Percentiles rank a stretch among this genome's conserved stretches.
These are phyloP conservation scores for Danio aesculapii DNA, from an alignment of 2,797 vertebrate genomes.

Conservation along the genomic window DNA sequence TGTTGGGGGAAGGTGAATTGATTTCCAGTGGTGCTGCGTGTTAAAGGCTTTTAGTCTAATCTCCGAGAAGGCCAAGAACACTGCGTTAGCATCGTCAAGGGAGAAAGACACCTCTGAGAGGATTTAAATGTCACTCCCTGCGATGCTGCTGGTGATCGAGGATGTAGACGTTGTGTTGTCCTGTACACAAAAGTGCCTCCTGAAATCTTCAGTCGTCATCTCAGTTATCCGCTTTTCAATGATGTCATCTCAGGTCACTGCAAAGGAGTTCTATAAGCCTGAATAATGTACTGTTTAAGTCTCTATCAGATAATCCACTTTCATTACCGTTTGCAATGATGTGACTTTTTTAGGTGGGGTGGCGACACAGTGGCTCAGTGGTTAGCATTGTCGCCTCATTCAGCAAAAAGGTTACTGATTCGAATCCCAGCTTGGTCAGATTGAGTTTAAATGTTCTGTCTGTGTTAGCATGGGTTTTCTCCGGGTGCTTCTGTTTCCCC, in stretches of 20 bases:
- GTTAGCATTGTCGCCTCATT: too few species aligned
- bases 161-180: neutral
- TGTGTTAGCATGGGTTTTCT: too few species aligned
- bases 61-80: constrained; percentile 22
- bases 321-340: too few species aligned
- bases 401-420: too few species aligned
- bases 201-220: neutral
- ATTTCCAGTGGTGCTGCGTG: constrained; percentile 17
- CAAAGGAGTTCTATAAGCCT: neutral
- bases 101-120: constrained; percentile 14
- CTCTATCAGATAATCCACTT: too few species aligned
- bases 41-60: constrained; percentile 47
- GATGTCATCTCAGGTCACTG: neutral
- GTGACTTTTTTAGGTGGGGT: too few species aligned
- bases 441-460: too few species aligned
- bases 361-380: too few species aligned
- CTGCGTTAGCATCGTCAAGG: constrained; percentile 26
- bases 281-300: too few species aligned
- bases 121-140: neutral
- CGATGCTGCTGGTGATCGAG: neutral
- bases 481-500: too few species aligned
- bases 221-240: neutral
- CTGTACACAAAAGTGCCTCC: neutral
- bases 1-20: constrained; percentile 23
- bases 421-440: too few species aligned